Percentiles rank a stretch among this genome's conserved stretches.
These are phyloP conservation scores for Blera fallax DNA, from an alignment of 2,888 invertebrate genomes.

Conservation along the genomic window DNA sequence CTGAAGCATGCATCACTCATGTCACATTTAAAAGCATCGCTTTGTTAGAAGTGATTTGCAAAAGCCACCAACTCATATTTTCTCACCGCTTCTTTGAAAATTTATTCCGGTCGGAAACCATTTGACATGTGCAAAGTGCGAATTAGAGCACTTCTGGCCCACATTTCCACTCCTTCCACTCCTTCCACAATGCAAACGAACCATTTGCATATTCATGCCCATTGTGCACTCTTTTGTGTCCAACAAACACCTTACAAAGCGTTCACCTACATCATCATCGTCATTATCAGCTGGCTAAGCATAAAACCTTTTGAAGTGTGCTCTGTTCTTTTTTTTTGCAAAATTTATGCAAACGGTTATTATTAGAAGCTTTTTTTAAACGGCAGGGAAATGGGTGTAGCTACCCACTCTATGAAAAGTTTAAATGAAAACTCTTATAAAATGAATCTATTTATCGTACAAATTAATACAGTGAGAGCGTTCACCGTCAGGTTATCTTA, in stretches of 20 bases:
- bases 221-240: background rate
- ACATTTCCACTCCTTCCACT: background rate
- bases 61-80: conserved; percentile 3
- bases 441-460: background rate
- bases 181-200: background rate
- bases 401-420: background rate
- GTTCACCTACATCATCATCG: background rate
- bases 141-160: conserved; percentile 33
- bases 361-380: background rate
- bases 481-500: background rate
- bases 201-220: conserved; percentile 21
- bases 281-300: conserved; percentile 24
- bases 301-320: background rate
- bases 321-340: background rate
- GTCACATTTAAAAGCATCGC: background rate
- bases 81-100: background rate
- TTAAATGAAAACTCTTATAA: background rate
- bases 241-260: background rate
- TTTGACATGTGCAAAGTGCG: conserved; percentile 39
- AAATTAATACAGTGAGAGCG: background rate
- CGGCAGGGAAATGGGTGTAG: background rate
- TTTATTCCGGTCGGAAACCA: conserved; percentile 8
- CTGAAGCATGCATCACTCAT: background rate
- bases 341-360: background rate
- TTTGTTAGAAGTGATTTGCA: background rate